Evolutionary conservation across 2,888 invertebrate genomes (phyloP).

Genomic region (Acanthosoma haemorrhoidale): DNA sequence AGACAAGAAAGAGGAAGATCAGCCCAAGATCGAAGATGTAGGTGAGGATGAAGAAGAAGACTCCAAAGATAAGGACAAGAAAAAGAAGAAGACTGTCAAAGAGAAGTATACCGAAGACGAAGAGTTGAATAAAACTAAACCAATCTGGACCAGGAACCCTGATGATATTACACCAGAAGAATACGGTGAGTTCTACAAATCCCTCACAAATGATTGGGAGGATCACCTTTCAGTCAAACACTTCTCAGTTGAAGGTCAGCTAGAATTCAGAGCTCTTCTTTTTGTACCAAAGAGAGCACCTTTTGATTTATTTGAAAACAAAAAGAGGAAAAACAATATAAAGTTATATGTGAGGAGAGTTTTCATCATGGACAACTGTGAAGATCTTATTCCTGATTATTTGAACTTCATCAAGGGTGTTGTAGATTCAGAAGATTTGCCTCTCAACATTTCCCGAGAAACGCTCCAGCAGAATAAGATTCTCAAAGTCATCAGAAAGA

Average conservation of each 20-base stretch:
- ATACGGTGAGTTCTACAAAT: constrained; percentile 98
- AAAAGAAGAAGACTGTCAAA: constrained; percentile 95
- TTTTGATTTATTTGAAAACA: constrained; percentile 97
- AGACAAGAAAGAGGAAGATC: constrained; percentile 50
- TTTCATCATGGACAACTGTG: constrained; percentile 99
- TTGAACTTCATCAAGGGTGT: constrained; percentile 94
- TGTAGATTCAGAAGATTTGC: constrained; percentile 96
- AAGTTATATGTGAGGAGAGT: constrained; percentile 95
- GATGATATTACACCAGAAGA: constrained; percentile 95
- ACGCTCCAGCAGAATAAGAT: constrained; percentile 99
- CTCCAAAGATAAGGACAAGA: constrained; percentile 68
- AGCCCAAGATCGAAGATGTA: constrained; percentile 67
- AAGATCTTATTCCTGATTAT: constrained; percentile 98
- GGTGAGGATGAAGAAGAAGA: constrained; percentile 68
- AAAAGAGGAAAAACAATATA: constrained; percentile 97
- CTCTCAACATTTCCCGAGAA: constrained; percentile 97
- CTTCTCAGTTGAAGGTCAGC: constrained; percentile 87
- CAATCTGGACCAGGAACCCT: constrained; percentile 94
- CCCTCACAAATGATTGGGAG: constrained; percentile 96
- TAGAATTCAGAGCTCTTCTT: constrained; percentile 89
- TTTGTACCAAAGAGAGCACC: constrained; percentile 91
- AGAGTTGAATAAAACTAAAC: constrained; percentile 96
- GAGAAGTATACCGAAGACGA: constrained; percentile 98
- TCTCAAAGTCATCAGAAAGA: constrained; percentile 97
- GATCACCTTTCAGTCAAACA: constrained; percentile 95